Evolutionary conservation across 2,888 invertebrate species (phyloP), one percentile per base, ranked within the genome.

Genomic region (Anticlea derivata): DNA sequence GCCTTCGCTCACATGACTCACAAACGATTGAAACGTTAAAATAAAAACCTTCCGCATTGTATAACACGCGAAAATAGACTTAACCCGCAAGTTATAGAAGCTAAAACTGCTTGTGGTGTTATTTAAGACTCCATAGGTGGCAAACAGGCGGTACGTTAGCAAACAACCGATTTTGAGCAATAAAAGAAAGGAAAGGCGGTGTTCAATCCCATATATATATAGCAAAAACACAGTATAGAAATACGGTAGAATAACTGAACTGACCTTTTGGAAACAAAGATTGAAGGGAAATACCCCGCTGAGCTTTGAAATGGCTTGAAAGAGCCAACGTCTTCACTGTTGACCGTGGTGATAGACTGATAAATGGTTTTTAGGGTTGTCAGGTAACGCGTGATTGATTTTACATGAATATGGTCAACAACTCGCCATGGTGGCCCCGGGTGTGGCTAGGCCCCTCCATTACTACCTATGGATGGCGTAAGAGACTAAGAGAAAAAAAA

Each of bases 191-290:
- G 74, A 61, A n/a, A 77, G 80, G 80, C 78, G 80, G 66, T 65
- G 67, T 75, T 71, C 59, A 67, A 71, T 55, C 59, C 61, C 66
- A 69, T 65, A 74, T 68, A 73, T 73, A 68, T 63, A 69, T 67
- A 62, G 70, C 68, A 69, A 68, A 77, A 80, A 78, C 75, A 78
- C 53, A 47, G 65, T 68, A 65, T 68, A 34, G 11, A 7, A n/a
- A 20, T 35, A 29, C 37, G 23, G 45, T 26, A 30, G 35, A 65
- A 75, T 66, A 72, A 72, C 2, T 86, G 86, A 7, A 35, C 73
- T 86, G 86, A 86, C 87, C 87, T 85, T 85, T 85, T 54, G 66
- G 57, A 68, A 68, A 82, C 79, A 82, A 80, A 73, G 70, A 66
- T 72, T 58, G 48, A 57, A 77, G 73, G 87, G 80, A 85, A 83